Base-by-base conservation (phyloP, 2,888 invertebrate genomes). In the Caenorhabditis sp. region DNA sequence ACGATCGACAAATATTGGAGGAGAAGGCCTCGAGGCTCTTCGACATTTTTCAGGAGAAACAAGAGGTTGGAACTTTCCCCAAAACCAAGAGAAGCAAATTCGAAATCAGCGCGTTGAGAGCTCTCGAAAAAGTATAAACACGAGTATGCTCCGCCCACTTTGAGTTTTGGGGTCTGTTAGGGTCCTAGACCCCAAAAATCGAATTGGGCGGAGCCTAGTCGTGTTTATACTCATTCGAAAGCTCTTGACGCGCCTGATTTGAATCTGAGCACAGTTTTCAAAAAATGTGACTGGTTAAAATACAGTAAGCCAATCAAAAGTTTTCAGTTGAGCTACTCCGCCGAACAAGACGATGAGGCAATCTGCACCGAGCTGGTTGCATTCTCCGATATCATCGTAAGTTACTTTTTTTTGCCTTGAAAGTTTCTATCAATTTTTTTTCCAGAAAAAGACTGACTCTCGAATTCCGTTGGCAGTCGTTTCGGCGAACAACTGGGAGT, bases 11-110 rank as follows among this genome's bases (percentile, higher is more conserved):
- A n/a, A n/a, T 61, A 1, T 41, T 85, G 16, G 80, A 80, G 16
- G 14, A 63, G 16, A 6, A 75, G 7, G 74, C 70, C 51, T 3
- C 31, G 12, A 16, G 41, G 2, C 72, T 88, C 8, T 74, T 72
- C 24, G 83, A 73, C n/a, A 80, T 86, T n/a, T 87, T 87, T 54
- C 58, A 66, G 19, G 86, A 86, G 63, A 87, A 87, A 63, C 82
- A 84, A 26, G 85, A 87, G 80, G 86, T 70, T 41, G n/a, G 44
- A 44, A 56, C 22, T 38, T 41, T 22, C 12, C 47, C 5, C 22
- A 0, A 14, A 26, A 12, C 26, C 1, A 12, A 10, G 0, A 54
- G 2, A 26, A 54, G 1, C 38, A 41, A 5, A 10, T 24, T 61
- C 10, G 16, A 41, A 16, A 41, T 24, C 24, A 24, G 41, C 41